These are phyloP conservation scores for Corydoras maculifer DNA, from an alignment of 2,113 vertebrate genomes.

Conservation along the genomic window DNA sequence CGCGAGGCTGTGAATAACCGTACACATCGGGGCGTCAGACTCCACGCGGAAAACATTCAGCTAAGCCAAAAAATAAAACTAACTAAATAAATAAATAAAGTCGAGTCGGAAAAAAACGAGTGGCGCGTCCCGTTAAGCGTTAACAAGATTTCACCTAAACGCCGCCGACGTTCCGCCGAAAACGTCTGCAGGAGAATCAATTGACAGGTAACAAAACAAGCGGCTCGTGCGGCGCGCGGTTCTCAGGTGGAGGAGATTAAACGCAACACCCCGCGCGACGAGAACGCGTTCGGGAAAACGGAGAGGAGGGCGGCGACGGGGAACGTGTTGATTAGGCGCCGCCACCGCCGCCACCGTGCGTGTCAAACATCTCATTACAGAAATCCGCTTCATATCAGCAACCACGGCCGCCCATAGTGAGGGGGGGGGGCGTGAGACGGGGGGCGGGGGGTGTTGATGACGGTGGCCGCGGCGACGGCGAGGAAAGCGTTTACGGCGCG, in stretches of 20 bases:
- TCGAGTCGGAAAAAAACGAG: background rate
- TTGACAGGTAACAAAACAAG: background rate
- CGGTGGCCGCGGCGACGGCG: too few species aligned
- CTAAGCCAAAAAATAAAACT: too few species aligned
- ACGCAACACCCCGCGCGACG: background rate
- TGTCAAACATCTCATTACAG: constrained; percentile 3
- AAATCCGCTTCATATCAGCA: background rate
- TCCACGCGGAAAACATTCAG: too few species aligned
- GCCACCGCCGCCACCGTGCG: background rate
- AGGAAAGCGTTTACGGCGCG: too few species aligned
- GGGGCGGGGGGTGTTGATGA: too few species aligned
- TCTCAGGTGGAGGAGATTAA: background rate
- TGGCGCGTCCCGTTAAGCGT: background rate
- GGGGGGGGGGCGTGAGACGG: too few species aligned
- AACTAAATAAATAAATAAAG: too few species aligned
- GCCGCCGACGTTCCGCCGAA: background rate
- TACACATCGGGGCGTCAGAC: too few species aligned
- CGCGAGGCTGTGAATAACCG: too few species aligned
- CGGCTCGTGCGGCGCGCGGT: background rate
- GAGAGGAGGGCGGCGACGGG: background rate
- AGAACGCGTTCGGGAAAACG: constrained; percentile 3
- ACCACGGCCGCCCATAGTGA: background rate
- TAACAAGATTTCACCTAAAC: constrained; percentile 2
- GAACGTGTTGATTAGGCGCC: constrained; percentile 7
- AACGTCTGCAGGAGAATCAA: background rate